phyloP scores from a whole-genome alignment of 2,888 invertebrate species.

The Entomobrya multifasciata region DNA sequence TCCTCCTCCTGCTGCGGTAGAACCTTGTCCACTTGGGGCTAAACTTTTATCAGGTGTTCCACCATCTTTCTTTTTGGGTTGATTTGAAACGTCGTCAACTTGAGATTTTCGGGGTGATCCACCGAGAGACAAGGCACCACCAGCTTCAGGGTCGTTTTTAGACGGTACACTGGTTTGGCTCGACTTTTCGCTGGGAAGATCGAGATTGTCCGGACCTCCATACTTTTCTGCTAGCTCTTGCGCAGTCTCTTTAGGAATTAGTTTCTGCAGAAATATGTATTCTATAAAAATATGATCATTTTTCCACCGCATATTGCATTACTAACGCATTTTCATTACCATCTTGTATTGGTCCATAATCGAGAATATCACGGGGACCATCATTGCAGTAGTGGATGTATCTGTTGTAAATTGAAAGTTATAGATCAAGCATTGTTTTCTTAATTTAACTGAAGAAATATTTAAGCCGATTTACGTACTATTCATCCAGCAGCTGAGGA shows the following conservation, averaged over 20 bases:
- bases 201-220: neutral
- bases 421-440: no score
- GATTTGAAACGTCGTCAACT: neutral
- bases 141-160: no score
- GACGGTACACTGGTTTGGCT: neutral
- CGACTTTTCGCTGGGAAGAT: neutral
- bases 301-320: neutral
- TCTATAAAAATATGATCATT: neutral
- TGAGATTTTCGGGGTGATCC: no score
- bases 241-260: conserved; percentile 40
- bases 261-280: conserved; percentile 1
- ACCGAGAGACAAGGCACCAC: no score
- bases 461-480: no score
- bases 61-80: neutral
- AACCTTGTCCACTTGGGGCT: neutral
- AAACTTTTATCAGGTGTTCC: neutral
- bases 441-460: no score
- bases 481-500: conserved; percentile 97
- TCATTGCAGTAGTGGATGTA: conserved; percentile 77
- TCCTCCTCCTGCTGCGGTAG: neutral
- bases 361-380: conserved; percentile 75
- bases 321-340: conserved; percentile 13
- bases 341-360: conserved; percentile 74
- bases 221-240: conserved; percentile 28
- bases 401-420: conserved; percentile 41